phyloP scores from a whole-genome alignment of 2,888 invertebrate species.

The Ptychoptera contaminata region DNA sequence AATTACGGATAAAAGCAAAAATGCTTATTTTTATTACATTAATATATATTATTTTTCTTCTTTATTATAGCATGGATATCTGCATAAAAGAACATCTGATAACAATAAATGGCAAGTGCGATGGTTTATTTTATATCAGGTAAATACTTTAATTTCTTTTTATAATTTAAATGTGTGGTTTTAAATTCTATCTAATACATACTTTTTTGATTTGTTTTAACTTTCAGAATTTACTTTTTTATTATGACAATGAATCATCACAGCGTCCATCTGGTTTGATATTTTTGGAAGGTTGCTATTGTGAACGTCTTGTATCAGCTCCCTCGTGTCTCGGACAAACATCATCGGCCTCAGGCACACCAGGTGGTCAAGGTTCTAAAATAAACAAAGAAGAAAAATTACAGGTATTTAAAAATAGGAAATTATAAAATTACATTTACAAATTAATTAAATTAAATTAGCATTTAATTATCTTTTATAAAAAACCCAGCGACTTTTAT shows the following conservation, averaged over 20 bases:
- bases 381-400: conserved; percentile 14
- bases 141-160: conserved; percentile 25
- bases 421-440: no score
- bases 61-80: conserved; percentile 50
- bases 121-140: conserved; percentile 72
- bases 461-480: not conserved
- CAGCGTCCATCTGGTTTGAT: conserved; percentile 68
- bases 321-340: conserved; percentile 14
- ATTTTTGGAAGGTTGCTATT: conserved; percentile 77
- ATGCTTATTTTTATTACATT: not conserved
- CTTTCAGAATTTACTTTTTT: conserved; percentile 76
- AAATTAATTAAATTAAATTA: not conserved
- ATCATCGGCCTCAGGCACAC: conserved; percentile 2
- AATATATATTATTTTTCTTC: conserved; percentile 6
- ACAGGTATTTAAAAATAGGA: conserved; percentile 10
- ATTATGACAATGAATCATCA: conserved; percentile 73
- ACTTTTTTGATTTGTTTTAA: conserved; percentile 19
- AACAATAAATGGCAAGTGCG: conserved; percentile 76
- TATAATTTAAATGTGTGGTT: not conserved
- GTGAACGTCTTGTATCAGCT: conserved; percentile 56
- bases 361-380: conserved; percentile 7
- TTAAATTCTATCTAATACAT: not conserved
- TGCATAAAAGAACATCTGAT: conserved; percentile 73
- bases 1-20: not conserved
- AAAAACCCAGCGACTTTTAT: not conserved